phyloP scores from a whole-genome alignment of 2,113 vertebrate species.

The Leptosomus discolor region DNA sequence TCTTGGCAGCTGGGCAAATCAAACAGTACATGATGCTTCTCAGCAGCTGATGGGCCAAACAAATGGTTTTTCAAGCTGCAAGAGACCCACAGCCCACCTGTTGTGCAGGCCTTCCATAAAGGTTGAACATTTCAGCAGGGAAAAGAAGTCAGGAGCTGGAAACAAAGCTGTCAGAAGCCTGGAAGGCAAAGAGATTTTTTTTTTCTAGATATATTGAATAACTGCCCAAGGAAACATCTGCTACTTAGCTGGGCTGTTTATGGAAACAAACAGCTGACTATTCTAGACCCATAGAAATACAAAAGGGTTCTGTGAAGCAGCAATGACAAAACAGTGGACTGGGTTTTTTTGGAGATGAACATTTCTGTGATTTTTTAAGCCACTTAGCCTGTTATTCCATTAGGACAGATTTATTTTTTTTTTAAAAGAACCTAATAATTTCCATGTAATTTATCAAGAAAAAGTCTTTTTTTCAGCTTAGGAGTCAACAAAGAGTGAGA shows the following conservation, averaged over 20 bases:
- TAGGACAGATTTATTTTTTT: background rate
- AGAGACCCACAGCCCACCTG: slow-evolving; percentile 56
- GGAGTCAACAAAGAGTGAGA: background rate
- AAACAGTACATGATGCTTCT: slow-evolving; percentile 59
- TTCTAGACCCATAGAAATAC: slow-evolving; percentile 5
- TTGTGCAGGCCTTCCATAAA: slow-evolving; percentile 46
- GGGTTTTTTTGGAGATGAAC: background rate
- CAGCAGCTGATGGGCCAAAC: slow-evolving; percentile 65
- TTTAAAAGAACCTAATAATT: background rate
- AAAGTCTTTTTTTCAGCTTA: background rate
- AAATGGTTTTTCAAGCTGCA: slow-evolving; percentile 57
- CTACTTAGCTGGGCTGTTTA: slow-evolving; percentile 50
- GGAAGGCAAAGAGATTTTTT: slow-evolving; percentile 27
- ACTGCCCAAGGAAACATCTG: slow-evolving; percentile 66
- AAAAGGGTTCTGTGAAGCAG: background rate
- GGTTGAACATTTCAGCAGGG: slow-evolving; percentile 60
- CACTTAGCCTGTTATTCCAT: background rate
- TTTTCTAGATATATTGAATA: slow-evolving; percentile 56
- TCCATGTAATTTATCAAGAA: background rate
- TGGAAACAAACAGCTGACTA: slow-evolving; percentile 57
- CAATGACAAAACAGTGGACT: background rate
- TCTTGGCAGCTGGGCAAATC: slow-evolving; percentile 63
- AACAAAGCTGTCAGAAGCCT: slow-evolving; percentile 62
- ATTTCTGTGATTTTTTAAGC: background rate
- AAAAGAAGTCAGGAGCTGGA: slow-evolving; percentile 58